A percentile compares a stretch with the other conserved stretches of the same genome.
Conservation (phyloP, 2,113 vertebrate genomes). For the Mirounga angustirostris region DNA sequence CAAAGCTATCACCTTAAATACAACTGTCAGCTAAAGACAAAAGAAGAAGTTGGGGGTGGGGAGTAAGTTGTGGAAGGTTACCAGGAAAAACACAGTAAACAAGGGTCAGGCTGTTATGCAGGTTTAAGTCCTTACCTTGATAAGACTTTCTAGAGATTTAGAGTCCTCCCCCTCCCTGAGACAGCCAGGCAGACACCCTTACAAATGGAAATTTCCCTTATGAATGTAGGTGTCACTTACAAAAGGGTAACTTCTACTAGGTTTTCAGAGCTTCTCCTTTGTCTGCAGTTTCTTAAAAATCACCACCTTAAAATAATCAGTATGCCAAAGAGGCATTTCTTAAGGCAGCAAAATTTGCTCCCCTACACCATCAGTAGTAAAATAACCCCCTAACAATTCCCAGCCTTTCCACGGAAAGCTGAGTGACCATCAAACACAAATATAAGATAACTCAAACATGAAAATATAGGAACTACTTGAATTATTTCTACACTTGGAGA, state of each 20-base stretch:
- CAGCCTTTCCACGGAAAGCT: not conserved
- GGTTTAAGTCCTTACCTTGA: not conserved
- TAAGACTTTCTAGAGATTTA: not conserved
- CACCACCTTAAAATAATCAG: not conserved
- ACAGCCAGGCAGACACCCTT: not conserved
- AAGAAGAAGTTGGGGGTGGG: not conserved
- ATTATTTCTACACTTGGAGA: conserved; percentile 64
- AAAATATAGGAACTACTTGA: not conserved
- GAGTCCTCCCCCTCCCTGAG: not conserved
- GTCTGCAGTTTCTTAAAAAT: not conserved
- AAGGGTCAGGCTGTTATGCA: not conserved
- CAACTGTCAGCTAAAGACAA: not conserved
- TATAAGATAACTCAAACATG: not conserved
- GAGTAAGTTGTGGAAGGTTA: not conserved
- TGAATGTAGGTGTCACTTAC: not conserved
- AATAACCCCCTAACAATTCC: not conserved
- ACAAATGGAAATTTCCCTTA: not conserved
- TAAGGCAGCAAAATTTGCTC: not conserved
- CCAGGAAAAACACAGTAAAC: not conserved
- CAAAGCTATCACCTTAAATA: not conserved
- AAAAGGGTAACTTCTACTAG: not conserved
- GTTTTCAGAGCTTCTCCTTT: not conserved
- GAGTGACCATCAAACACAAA: not conserved
- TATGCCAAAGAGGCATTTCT: not conserved
- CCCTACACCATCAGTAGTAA: not conserved